Percentiles rank a stretch among this genome's conserved stretches.
Conservation (phyloP, 1,140 invertebrate species). For the Drusus annulatus region DNA sequence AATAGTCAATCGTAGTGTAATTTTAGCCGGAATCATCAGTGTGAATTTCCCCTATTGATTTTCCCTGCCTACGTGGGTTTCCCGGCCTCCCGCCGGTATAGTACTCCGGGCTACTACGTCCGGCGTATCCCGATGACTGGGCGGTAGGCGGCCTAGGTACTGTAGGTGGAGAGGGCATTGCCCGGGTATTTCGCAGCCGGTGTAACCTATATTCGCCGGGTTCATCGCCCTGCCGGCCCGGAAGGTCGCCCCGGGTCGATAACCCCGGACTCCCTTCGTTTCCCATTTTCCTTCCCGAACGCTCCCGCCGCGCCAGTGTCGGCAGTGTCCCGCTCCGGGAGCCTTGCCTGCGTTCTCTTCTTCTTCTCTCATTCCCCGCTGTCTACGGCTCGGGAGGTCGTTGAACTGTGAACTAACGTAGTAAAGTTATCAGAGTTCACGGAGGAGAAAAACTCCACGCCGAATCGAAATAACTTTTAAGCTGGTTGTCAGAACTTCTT, state of each 20-base stretch:
- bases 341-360: not conserved
- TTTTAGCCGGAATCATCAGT: no score
- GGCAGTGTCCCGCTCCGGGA: no score
- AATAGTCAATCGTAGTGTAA: no score
- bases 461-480: not conserved
- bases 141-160: not conserved
- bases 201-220: slow-evolving; percentile 41
- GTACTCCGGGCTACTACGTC: not conserved
- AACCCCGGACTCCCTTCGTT: slow-evolving; percentile 20
- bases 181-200: slow-evolving; percentile 31
- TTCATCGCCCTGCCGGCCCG: slow-evolving; percentile 21
- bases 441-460: not conserved
- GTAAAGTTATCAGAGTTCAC: slow-evolving; percentile 28
- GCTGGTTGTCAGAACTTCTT: no score
- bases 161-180: not conserved
- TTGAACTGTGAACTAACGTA: slow-evolving; percentile 35
- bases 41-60: slow-evolving; percentile 26
- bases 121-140: not conserved
- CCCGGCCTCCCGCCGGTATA: not conserved
- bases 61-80: slow-evolving; percentile 8
- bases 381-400: slow-evolving; percentile 16
- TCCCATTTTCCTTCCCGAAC: slow-evolving; percentile 10
- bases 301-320: not conserved
- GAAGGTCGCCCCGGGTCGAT: slow-evolving; percentile 39
- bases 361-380: slow-evolving; percentile 18